Conservation (phyloP, 2,797 vertebrate species). For the Coracias cyanogaster region DNA sequence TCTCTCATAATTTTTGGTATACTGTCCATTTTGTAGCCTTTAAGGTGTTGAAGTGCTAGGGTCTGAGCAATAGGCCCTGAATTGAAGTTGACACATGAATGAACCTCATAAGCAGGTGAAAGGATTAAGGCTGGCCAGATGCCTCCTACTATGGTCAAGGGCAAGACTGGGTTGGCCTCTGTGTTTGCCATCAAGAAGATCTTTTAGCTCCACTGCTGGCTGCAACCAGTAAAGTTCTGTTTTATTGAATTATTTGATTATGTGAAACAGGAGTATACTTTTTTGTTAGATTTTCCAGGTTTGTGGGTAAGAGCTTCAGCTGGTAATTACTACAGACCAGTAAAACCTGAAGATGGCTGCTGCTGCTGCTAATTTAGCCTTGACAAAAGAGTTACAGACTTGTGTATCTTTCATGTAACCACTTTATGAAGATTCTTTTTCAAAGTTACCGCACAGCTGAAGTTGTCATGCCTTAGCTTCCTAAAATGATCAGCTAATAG, state of each 20-base stretch:
- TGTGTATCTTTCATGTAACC: background rate
- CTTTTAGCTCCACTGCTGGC: too few species aligned
- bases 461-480: background rate
- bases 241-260: background rate
- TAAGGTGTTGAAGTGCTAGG: background rate
- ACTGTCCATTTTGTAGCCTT: background rate
- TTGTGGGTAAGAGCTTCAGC: background rate
- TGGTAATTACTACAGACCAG: background rate
- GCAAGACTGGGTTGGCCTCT: too few species aligned
- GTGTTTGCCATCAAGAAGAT: too few species aligned
- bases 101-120: too few species aligned
- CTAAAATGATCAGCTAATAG: background rate
- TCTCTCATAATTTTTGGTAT: background rate
- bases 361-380: background rate
- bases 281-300: background rate
- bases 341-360: background rate
- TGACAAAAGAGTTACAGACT: background rate
- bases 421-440: background rate
- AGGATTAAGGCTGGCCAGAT: too few species aligned
- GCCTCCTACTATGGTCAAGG: too few species aligned
- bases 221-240: background rate
- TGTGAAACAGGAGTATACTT: background rate
- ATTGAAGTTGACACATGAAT: too few species aligned
- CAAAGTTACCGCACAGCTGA: background rate
- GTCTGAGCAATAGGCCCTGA: too few species aligned